These are phyloP conservation scores for Anableps anableps DNA, from an alignment of 2,797 vertebrate genomes.

Conservation along the genomic window DNA sequence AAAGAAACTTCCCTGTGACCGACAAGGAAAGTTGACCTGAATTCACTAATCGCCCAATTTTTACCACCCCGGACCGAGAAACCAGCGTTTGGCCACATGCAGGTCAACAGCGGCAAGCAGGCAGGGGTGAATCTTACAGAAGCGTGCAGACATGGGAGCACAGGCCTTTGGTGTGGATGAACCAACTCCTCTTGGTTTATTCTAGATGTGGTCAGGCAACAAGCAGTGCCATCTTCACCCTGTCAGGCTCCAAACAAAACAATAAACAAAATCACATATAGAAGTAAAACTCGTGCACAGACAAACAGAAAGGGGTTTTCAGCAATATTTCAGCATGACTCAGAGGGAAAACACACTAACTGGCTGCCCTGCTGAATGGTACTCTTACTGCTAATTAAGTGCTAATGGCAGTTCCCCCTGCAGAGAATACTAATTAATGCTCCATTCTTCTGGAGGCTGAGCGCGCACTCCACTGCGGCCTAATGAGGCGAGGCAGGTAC, in stretches of 20 bases:
- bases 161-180: not conserved
- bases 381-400: slow-evolving; percentile 85
- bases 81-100: slow-evolving; percentile 36
- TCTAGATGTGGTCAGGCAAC: not conserved
- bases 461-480: slow-evolving; percentile 77
- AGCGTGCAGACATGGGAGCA: slow-evolving; percentile 17
- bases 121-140: slow-evolving; percentile 12
- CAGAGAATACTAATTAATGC: slow-evolving; percentile 86
- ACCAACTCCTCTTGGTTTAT: slow-evolving; percentile 2
- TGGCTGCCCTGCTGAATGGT: slow-evolving; percentile 75
- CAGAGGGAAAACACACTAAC: slow-evolving; percentile 67
- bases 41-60: slow-evolving; percentile 56
- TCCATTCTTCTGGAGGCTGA: slow-evolving; percentile 78
- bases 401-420: slow-evolving; percentile 84
- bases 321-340: slow-evolving; percentile 56
- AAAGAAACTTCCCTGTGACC: slow-evolving; percentile 66
- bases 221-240: not conserved
- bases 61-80: slow-evolving; percentile 42
- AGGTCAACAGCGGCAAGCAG: slow-evolving; percentile 51
- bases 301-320: slow-evolving; percentile 56
- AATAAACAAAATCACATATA: not conserved
- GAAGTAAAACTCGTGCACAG: slow-evolving; percentile 29
- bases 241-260: not conserved
- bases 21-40: slow-evolving; percentile 67
- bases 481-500: slow-evolving; percentile 86